A percentile compares a stretch with the other conserved stretches of the same genome.
phyloP scores from a whole-genome alignment of 2,113 vertebrate genomes.

The Nibea coibor region DNA sequence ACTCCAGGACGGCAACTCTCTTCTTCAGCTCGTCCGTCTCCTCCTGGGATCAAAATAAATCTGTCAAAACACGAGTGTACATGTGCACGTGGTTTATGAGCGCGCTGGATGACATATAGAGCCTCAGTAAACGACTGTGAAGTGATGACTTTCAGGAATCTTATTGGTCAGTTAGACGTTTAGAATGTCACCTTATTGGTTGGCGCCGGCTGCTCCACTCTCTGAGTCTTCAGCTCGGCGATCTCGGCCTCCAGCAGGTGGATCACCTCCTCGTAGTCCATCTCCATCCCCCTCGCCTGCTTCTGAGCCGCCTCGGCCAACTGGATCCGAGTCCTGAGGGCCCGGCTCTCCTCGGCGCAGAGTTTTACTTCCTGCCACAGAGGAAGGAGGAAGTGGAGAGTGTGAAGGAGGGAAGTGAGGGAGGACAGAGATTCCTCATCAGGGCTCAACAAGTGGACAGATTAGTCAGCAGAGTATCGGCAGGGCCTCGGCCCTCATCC shows the following conservation, averaged over 20 bases:
- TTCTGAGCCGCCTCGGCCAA: slow-evolving; percentile 91
- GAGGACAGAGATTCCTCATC: neutral
- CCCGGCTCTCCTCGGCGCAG: slow-evolving; percentile 86
- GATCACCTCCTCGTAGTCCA: slow-evolving; percentile 97
- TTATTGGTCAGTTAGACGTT: too few species aligned
- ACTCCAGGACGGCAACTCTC: slow-evolving; percentile 90
- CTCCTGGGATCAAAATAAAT: slow-evolving; percentile 76
- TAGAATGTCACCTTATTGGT: slow-evolving; percentile 76
- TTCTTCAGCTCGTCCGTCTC: slow-evolving; percentile 89
- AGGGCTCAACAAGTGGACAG: neutral
- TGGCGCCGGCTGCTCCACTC: slow-evolving; percentile 81
- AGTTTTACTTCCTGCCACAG: slow-evolving; percentile 87
- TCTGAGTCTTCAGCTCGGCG: slow-evolving; percentile 90
- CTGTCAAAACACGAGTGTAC: neutral
- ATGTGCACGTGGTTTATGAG: too few species aligned
- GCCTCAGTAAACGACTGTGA: too few species aligned
- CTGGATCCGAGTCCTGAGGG: slow-evolving; percentile 87
- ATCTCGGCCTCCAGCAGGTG: slow-evolving; percentile 93
- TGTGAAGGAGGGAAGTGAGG: neutral
- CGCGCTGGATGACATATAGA: too few species aligned
- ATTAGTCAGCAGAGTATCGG: neutral
- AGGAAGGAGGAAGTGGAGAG: neutral
- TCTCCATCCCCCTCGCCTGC: slow-evolving; percentile 92
- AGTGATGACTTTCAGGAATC: too few species aligned
- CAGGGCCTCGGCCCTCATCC: neutral